Conservation (phyloP, 2,797 vertebrate species). For the Smutsia temminckii region DNA sequence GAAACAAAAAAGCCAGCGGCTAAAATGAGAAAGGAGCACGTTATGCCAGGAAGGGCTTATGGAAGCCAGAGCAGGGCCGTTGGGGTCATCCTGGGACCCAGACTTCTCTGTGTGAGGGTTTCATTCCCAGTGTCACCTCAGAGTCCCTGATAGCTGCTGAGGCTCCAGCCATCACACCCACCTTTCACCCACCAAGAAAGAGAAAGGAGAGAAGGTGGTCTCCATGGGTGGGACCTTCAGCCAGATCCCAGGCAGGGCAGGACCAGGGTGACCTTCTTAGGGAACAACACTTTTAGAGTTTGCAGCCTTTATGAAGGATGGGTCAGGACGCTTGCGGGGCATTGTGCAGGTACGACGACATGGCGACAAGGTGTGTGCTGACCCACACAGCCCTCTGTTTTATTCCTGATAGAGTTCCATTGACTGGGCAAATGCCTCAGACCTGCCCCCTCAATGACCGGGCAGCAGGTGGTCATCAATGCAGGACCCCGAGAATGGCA, state of each 20-base stretch:
- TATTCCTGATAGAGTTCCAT: not conserved
- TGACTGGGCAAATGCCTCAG: not conserved
- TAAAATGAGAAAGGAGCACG: constrained; percentile 91
- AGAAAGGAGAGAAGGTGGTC: not conserved
- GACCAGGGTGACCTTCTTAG: not conserved
- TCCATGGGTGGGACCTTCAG: too few species aligned
- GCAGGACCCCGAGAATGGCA: not conserved
- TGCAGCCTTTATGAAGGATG: not conserved
- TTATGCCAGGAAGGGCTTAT: constrained; percentile 87
- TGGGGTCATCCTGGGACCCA: constrained; percentile 91
- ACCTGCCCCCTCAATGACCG: too few species aligned
- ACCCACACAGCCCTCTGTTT: not conserved
- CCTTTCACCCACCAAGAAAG: not conserved
- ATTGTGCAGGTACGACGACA: too few species aligned
- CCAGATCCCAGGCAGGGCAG: not conserved
- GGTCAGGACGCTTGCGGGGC: rapidly evolving
- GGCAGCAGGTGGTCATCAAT: not conserved
- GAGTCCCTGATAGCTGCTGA: not conserved
- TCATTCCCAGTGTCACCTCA: not conserved
- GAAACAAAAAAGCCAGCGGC: constrained; percentile 91
- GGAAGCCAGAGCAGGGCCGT: constrained; percentile 83
- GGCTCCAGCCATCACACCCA: not conserved
- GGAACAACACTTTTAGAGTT: not conserved
- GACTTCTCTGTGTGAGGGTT: not conserved
- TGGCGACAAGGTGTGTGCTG: too few species aligned